Percentiles rank a stretch among this genome's conserved stretches.
Conservation (phyloP, 1,140 invertebrate species). For the Doryteuthis pealeii region DNA sequence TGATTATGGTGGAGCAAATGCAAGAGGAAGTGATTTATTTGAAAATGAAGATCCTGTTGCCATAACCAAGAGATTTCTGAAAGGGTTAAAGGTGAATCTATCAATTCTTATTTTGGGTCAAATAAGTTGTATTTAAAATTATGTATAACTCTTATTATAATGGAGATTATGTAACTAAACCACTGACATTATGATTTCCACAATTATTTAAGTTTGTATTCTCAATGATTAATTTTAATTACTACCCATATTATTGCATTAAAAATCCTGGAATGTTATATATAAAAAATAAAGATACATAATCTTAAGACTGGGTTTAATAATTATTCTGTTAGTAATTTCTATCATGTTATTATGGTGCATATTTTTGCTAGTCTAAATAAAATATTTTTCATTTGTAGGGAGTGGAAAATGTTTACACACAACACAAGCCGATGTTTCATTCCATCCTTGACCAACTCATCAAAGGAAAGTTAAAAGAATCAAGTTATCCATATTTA, state of each 20-base stretch:
- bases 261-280: too few relatives aligned
- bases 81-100: constrained; percentile 78
- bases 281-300: too few relatives aligned
- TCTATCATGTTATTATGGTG: too few relatives aligned
- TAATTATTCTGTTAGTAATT: too few relatives aligned
- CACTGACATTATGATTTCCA: neutral
- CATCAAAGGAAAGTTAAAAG: constrained; percentile 82
- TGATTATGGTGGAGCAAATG: constrained; percentile 79
- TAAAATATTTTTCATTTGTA: constrained; percentile 46
- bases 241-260: neutral
- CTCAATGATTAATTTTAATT: neutral
- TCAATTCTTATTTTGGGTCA: too few relatives aligned
- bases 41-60: constrained; percentile 73
- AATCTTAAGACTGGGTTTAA: too few relatives aligned
- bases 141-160: too few relatives aligned
- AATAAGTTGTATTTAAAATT: too few relatives aligned
- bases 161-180: neutral
- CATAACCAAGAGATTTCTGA: constrained; percentile 87
- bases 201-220: neutral
- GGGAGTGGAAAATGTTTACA: constrained; percentile 97
- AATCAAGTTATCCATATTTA: constrained; percentile 80
- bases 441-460: constrained; percentile 85
- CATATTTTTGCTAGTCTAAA: too few relatives aligned
- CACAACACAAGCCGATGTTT: constrained; percentile 87
- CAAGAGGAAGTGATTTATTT: constrained; percentile 79